Base-by-base conservation (phyloP, 2,113 vertebrate species). In the Aspiorhynchus laticeps region DNA sequence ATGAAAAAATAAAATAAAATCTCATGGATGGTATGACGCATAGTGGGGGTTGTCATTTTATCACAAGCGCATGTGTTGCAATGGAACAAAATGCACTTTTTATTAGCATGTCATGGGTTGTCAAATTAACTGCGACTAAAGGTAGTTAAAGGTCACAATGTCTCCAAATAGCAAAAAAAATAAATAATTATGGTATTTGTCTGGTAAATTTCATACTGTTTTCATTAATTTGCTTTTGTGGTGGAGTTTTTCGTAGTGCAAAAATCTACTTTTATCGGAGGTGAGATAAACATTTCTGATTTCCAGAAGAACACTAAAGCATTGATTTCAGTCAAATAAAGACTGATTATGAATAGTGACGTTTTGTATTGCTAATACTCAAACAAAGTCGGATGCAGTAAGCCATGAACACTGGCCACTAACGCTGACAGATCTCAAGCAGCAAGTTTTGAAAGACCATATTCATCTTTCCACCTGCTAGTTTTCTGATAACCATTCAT, bases 401-500 rank as follows among this genome's bases (percentile, higher is more conserved):
- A 65, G n/a, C n/a, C 21, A 80, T 31, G 53, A 61, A 80, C 21
- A 9, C 31, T 80, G 24, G n/a, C 41, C 81, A 71, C 81, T n/a
- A 53, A 71, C 65, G 17, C 17, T 21, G 26, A 71, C 81, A 83
- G 65, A 53, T 83, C 26, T 83, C 81, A 69, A 71, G 81, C 28
- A 36, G 80, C 4, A 36, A 31, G 26, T 71, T 83, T 51, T 83
- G 79, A 81, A 75, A 74, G 51, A 11, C 21, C 48, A 17, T 48
- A 33, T 83, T 83, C 80, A 76, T 82, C 46, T 46, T 53, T 87
- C 43, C 80, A 84, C 65, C 75, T 81, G 46, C 76, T 73, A 80
- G 85, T 63, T 43, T 83, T 14, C 81, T 59, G 53, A 71, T 56
- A 85, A 41, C 83, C 84, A 87, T 90, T 89, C 84, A 86, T 88